Conservation (phyloP, 1,140 invertebrate species). For the Holotrichia oblita region DNA sequence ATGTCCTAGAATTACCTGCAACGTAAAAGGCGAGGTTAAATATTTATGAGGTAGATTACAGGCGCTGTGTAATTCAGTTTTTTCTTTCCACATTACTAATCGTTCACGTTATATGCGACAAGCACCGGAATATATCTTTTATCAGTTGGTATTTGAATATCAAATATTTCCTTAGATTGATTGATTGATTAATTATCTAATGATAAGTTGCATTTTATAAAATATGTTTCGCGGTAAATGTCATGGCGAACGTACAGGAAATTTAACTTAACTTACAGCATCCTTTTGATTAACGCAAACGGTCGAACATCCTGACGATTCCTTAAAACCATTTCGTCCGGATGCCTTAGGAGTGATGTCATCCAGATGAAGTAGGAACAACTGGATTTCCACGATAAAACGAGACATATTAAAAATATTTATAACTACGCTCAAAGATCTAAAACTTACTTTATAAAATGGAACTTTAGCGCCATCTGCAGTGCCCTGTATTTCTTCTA, state of each 20-base stretch:
- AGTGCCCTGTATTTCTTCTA: constrained; percentile 83
- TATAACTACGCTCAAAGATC: neutral
- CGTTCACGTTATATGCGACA: too few relatives aligned
- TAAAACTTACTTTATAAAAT: constrained; percentile 75
- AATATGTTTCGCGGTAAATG: neutral
- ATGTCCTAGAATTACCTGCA: constrained; percentile 80
- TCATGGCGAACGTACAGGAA: too few relatives aligned
- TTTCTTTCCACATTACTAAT: too few relatives aligned
- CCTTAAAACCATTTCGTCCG: constrained; percentile 61
- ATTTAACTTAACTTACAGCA: constrained; percentile 60
- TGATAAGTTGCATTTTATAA: too few relatives aligned
- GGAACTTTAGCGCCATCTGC: constrained; percentile 84
- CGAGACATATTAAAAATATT: constrained; percentile 48
- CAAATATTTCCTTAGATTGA: neutral
- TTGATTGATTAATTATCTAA: neutral
- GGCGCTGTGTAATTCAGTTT: too few relatives aligned
- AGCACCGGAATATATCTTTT: too few relatives aligned
- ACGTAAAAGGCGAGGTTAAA: constrained; percentile 29
- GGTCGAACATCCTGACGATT: constrained; percentile 80
- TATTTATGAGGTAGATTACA: too few relatives aligned
- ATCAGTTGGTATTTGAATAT: neutral
- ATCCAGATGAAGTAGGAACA: constrained; percentile 86
- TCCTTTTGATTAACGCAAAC: constrained; percentile 76
- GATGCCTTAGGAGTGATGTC: neutral
- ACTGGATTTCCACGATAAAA: constrained; percentile 62